Evolutionary conservation across 2,888 invertebrate genomes (phyloP).

Genomic region (Aporophyla lueneburgensis): DNA sequence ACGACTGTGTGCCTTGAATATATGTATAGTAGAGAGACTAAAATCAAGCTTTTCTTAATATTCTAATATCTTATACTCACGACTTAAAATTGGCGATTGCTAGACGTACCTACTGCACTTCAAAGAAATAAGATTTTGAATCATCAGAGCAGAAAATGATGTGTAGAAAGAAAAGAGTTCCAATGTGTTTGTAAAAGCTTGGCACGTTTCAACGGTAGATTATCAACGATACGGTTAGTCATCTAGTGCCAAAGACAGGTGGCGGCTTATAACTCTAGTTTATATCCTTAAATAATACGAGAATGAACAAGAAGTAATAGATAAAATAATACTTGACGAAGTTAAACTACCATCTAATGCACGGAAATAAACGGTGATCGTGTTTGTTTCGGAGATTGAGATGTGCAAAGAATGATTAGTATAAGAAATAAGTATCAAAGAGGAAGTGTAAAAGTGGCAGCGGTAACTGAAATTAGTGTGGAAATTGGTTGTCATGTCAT

Average conservation of each 20-base stretch:
- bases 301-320: background rate
- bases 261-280: conserved; percentile 13
- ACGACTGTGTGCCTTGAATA: background rate
- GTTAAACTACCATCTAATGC: background rate
- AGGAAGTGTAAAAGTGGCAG: background rate
- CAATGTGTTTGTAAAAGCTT: conserved; percentile 14
- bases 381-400: background rate
- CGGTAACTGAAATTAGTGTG: background rate
- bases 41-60: background rate
- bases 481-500: background rate
- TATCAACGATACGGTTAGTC: conserved; percentile 10
- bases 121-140: background rate
- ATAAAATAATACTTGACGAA: background rate
- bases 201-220: conserved; percentile 10
- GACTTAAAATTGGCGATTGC: background rate
- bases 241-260: conserved; percentile 28
- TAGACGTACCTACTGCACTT: background rate
- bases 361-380: background rate
- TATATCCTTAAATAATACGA: conserved; percentile 7
- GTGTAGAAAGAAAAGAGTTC: conserved; percentile 8
- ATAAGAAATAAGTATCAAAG: background rate
- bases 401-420: background rate
- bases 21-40: background rate
- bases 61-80: too few species aligned
- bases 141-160: background rate